These are phyloP conservation scores for Platysternon megacephalum DNA, from an alignment of 2,113 vertebrate genomes.

Conservation along the genomic window DNA sequence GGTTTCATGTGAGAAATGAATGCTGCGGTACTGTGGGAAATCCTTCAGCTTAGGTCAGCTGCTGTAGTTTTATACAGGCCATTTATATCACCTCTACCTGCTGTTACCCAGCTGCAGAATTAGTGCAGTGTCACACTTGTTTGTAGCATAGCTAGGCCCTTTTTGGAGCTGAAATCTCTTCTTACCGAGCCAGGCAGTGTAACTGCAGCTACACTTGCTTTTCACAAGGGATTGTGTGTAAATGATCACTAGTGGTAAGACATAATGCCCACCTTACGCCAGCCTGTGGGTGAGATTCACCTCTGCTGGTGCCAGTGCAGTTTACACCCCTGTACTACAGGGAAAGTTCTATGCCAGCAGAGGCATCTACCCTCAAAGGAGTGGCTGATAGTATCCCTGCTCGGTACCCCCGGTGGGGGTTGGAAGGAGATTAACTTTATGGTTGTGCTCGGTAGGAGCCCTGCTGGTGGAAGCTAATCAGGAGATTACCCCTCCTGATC, in stretches of 20 bases:
- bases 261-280: background rate
- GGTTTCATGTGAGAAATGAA: background rate
- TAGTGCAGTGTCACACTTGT: background rate
- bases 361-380: too few relatives aligned
- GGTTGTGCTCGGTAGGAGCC: too few relatives aligned
- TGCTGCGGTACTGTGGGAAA: background rate
- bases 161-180: background rate
- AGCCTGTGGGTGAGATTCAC: background rate
- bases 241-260: background rate
- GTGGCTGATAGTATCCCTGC: too few relatives aligned
- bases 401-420: too few relatives aligned
- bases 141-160: background rate
- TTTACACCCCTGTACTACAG: background rate
- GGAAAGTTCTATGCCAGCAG: too few relatives aligned
- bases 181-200: background rate
- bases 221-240: background rate
- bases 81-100: background rate
- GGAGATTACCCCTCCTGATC: too few relatives aligned
- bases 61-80: background rate
- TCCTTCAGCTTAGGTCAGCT: conserved; percentile 24
- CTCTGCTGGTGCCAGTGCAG: background rate
- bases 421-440: too few relatives aligned
- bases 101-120: background rate
- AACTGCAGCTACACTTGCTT: background rate
- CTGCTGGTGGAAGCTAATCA: too few relatives aligned